A percentile compares a stretch with the other conserved stretches of the same genome.
These are phyloP conservation scores for Caradrina kadenii DNA, from an alignment of 2,888 invertebrate genomes.

Conservation along the genomic window DNA sequence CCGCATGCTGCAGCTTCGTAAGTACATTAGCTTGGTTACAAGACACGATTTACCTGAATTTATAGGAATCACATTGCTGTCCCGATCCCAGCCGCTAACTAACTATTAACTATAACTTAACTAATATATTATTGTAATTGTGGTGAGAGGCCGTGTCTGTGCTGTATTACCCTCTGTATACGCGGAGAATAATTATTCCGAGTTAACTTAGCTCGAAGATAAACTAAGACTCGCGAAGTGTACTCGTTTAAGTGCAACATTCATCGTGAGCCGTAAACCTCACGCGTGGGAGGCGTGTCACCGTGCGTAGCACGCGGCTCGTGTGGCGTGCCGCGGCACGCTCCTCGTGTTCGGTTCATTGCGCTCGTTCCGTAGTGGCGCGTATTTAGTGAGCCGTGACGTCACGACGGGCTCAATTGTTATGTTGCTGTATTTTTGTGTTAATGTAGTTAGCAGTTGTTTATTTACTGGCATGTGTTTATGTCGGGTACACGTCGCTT, in stretches of 20 bases:
- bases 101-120: no score
- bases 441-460: slow-evolving; percentile 17
- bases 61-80: neutral
- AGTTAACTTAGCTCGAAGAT: slow-evolving; percentile 26
- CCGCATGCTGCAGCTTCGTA: no score
- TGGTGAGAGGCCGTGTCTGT: slow-evolving; percentile 20
- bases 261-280: slow-evolving; percentile 33
- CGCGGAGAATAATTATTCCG: slow-evolving; percentile 17
- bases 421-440: slow-evolving; percentile 29
- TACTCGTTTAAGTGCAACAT: slow-evolving; percentile 27
- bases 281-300: neutral
- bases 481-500: neutral
- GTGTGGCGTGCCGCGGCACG: neutral
- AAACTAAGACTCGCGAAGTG: slow-evolving; percentile 33
- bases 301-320: neutral
- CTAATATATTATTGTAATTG: slow-evolving; percentile 16
- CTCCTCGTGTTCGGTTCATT: slow-evolving; percentile 13
- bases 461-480: slow-evolving; percentile 32
- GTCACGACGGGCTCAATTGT: slow-evolving; percentile 35
- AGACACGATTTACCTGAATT: neutral
- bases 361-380: slow-evolving; percentile 18
- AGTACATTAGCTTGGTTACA: no score
- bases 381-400: slow-evolving; percentile 45
- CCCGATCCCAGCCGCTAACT: neutral
- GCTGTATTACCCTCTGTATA: neutral